These are phyloP conservation scores for Pomacea maculata DNA, from an alignment of 1,140 invertebrate species.

Conservation along the genomic window DNA sequence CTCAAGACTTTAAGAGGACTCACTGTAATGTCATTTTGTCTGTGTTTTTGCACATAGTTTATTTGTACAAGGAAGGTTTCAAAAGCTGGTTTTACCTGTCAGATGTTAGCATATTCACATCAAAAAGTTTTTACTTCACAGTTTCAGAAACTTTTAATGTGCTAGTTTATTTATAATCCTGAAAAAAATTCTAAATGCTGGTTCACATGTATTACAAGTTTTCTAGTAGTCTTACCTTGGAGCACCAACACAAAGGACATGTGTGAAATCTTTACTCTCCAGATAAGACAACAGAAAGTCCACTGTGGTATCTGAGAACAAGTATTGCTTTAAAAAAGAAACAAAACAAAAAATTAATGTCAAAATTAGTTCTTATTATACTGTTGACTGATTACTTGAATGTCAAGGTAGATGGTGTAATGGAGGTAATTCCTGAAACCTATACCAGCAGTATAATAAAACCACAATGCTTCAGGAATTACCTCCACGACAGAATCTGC, in stretches of 20 bases:
- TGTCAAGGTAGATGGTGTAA: too few relatives aligned
- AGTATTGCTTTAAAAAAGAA: slow-evolving; percentile 70
- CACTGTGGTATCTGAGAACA: slow-evolving; percentile 73
- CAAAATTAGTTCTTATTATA: too few relatives aligned
- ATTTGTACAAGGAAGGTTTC: too few relatives aligned
- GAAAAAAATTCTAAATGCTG: not conserved
- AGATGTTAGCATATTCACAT: too few relatives aligned
- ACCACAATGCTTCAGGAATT: too few relatives aligned
- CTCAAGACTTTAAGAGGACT: not conserved
- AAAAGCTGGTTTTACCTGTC: too few relatives aligned
- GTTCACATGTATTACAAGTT: too few relatives aligned
- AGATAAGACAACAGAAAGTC: slow-evolving; percentile 71
- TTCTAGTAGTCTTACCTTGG: slow-evolving; percentile 69
- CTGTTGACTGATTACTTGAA: too few relatives aligned
- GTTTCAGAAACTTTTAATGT: not conserved
- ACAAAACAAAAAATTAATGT: not conserved
- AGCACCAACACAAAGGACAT: slow-evolving; percentile 81
- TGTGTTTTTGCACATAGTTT: not conserved
- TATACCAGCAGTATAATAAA: too few relatives aligned
- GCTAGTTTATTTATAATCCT: not conserved
- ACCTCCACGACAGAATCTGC: too few relatives aligned
- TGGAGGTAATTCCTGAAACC: too few relatives aligned
- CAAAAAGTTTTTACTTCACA: not conserved
- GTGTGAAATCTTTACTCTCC: slow-evolving; percentile 67
- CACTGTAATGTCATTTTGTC: not conserved